Conservation (phyloP, 2,888 invertebrate species). For the Trachelus iudaicus region DNA sequence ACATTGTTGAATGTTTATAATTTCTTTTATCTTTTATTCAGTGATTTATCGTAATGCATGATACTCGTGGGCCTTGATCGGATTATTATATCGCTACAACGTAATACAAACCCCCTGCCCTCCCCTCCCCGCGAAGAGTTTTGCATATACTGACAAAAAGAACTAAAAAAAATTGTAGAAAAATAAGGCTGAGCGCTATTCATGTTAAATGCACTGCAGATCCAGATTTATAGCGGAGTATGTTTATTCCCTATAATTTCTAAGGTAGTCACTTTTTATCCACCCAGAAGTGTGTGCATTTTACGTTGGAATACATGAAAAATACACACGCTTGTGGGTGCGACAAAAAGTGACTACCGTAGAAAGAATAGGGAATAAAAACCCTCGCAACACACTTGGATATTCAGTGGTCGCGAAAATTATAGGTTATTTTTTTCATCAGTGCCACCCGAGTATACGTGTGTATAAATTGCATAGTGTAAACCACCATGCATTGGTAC, state of each 20-base stretch:
- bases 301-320: too few relatives aligned
- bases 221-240: too few relatives aligned
- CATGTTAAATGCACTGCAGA: conserved; percentile 15
- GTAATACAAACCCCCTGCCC: conserved; percentile 26
- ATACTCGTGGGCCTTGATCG: background rate
- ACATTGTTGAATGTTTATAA: conserved; percentile 35
- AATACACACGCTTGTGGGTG: too few relatives aligned
- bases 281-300: too few relatives aligned
- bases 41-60: conserved; percentile 26
- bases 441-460: background rate
- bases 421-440: background rate
- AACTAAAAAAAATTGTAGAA: conserved; percentile 59
- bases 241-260: too few relatives aligned
- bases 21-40: conserved; percentile 18
- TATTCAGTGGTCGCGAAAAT: background rate
- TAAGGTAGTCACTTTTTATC: too few relatives aligned
- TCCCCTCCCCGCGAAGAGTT: background rate
- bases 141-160: conserved; percentile 55
- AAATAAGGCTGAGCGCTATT: conserved; percentile 60
- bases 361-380: too few relatives aligned
- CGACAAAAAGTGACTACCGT: too few relatives aligned
- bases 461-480: background rate
- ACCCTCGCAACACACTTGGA: too few relatives aligned
- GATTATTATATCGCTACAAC: conserved; percentile 27
- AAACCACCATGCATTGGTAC: background rate